Base-by-base conservation (phyloP, 2,113 vertebrate genomes). In the Ctenomys sociabilis region DNA sequence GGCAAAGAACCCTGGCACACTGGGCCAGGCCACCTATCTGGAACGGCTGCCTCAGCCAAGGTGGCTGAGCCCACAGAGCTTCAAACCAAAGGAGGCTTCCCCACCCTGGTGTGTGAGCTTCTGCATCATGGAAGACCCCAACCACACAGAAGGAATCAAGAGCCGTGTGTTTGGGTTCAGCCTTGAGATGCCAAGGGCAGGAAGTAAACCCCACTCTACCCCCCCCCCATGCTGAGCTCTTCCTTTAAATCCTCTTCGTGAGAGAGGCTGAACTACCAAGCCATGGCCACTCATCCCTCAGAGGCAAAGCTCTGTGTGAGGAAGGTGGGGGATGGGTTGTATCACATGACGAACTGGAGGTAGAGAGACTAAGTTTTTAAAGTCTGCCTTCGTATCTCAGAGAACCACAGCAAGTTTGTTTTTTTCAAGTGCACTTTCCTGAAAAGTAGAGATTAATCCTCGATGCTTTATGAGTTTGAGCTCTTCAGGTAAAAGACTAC, bases 401-500 rank as follows among this genome's bases (percentile, higher is more conserved):
- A 92, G 75, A 83, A 89, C 40, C 73, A 95, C 19, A 90, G 32
- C 45, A 66, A 94, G 45, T 88, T 91, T 49, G 1, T 4, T 49
- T 49, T 64, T 12, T n/a, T 3, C 84, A 94, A 95, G 82, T 57
- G 75, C 66, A 64, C 2, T 95, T 96, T 95, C 93, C 89, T 96
- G 49, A 57, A 80, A 97, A 85, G 66, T 91, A 26, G 43, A 93
- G 93, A 90, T 93, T 94, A 91, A 94, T 96, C 94, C 89, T 68
- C 59, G 49, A 85, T 95, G 92, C 63, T 96, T 43, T 86, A 85
- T 93, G 90, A 66, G 43, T 94, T 94, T 96, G 40, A 14, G 57
- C 85, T 96, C 72, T 97, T 92, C 63, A 96, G 75, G 84, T 95
- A 93, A 96, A 93, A 97, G 77, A 85, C 91, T 84, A 49, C 66